Evolutionary conservation across 2,797 vertebrate species (phyloP).

Genomic region (Rhinichthys osculus): DNA sequence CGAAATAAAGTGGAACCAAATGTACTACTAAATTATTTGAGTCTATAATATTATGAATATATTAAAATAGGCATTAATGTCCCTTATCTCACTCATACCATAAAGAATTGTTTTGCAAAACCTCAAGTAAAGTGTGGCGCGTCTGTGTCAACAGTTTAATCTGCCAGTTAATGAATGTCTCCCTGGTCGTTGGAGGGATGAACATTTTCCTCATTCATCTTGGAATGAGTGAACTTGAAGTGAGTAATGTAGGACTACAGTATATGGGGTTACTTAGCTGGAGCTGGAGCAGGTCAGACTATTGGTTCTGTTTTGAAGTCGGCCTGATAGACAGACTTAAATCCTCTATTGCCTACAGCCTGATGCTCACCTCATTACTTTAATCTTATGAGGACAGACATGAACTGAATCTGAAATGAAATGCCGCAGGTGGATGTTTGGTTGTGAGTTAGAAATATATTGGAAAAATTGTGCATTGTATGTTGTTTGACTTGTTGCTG

Average conservation of each 20-base stretch:
- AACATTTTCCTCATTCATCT: conserved; percentile 37
- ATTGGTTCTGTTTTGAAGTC: conserved; percentile 11
- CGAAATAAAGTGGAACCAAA: no score
- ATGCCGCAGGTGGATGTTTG: neutral
- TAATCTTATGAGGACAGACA: conserved; percentile 26
- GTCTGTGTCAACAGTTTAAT: neutral
- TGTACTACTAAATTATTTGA: neutral
- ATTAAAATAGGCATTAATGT: neutral
- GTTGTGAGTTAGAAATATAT: neutral
- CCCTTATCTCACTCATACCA: neutral
- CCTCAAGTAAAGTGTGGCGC: neutral
- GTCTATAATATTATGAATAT: neutral
- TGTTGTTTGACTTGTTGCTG: neutral
- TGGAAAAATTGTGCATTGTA: neutral
- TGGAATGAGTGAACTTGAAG: neutral
- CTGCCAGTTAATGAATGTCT: conserved; percentile 1
- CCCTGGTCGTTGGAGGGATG: conserved; percentile 24
- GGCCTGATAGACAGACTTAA: conserved; percentile 27
- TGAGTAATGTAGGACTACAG: neutral
- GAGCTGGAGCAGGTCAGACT: neutral
- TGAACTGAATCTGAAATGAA: conserved; percentile 28
- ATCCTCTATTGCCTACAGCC: neutral
- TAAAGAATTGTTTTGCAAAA: neutral
- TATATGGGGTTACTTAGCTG: neutral
- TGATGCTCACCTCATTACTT: conserved; percentile 27